Evolutionary conservation across 2,113 vertebrate genomes (phyloP).

Genomic region (Orientallactaga bullata): DNA sequence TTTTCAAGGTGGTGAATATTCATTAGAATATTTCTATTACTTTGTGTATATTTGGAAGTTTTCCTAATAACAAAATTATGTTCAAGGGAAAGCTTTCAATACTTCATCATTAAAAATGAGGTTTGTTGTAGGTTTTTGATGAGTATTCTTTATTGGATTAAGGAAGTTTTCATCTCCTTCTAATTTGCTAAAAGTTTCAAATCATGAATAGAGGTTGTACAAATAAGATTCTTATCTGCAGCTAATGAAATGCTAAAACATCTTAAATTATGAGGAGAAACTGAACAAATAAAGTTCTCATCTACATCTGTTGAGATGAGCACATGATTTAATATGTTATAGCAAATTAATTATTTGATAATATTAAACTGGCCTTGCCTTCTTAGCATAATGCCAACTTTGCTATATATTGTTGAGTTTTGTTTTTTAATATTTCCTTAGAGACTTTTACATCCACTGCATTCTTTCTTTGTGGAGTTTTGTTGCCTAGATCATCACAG

Average conservation of each 20-base stretch:
- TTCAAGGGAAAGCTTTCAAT: background rate
- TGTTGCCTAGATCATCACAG: background rate
- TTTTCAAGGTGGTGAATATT: slow-evolving; percentile 28
- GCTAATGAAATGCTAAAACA: slow-evolving; percentile 13
- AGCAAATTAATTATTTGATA: slow-evolving; percentile 23
- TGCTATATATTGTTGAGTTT: background rate
- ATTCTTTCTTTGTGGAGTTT: background rate
- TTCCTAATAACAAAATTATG: slow-evolving; percentile 7
- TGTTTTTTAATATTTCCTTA: background rate
- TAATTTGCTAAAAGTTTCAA: slow-evolving; percentile 34
- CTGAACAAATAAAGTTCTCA: background rate
- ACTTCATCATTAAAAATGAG: slow-evolving; percentile 9
- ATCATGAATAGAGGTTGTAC: background rate
- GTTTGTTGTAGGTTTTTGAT: background rate
- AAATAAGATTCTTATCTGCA: slow-evolving; percentile 2
- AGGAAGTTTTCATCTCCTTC: background rate
- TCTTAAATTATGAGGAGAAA: background rate
- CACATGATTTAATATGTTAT: background rate
- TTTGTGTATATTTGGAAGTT: background rate
- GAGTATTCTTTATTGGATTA: background rate
- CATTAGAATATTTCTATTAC: slow-evolving; percentile 11
- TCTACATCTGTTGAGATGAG: background rate
- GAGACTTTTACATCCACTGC: background rate
- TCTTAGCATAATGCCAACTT: background rate
- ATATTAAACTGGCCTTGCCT: background rate